Evolutionary conservation across 2,888 invertebrate species (phyloP), one percentile per base, ranked within the genome.

Genomic region (Megamerina dolium): DNA sequence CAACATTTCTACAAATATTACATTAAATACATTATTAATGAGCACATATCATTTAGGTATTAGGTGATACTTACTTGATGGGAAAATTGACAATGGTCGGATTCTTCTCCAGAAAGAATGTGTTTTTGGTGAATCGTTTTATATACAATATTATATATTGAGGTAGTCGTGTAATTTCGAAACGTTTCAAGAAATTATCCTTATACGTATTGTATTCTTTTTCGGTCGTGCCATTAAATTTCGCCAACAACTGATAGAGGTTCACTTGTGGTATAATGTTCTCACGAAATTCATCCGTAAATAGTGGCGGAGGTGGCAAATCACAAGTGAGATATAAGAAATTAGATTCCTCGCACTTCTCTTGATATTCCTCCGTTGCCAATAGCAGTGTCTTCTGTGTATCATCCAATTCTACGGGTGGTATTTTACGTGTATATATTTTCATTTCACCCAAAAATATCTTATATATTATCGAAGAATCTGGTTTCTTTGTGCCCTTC

Each of bases 11-110:
- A 64, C 31, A 74, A 76, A 32, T 21, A 41, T 31, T 42, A 35
- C 33, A n/a, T 29, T 2, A 18, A 33, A 8, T 23, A 34, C 10
- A 8, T 23, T 8, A 32, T 1, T 12, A 4, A 21, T 13, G 35
- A 9, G 12, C 32, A 6, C 9, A 18, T 17, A 21, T 29, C 20
- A 37, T 36, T 18, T n/a, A n/a, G n/a, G n/a, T n/a, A n/a, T 4
- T 10, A 14, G 18, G 8, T 32, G 14, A 37, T 32, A 79, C 87
- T 82, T 76, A 95, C 92, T 93, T 95, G 48, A 99, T 93, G 4
- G 99, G 99, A 69, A 99, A 99, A 71, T 99, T 99, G 3, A 99
- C 97, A 62, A 99, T 99, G 0, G 99, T 99, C 2, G 96, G 96
- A 76, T 99, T 99, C 73, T 99, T 99, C 70, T 99, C 99, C 14